Base-by-base conservation (phyloP, 1,140 invertebrate species). In the Pseudoatta argentina region DNA sequence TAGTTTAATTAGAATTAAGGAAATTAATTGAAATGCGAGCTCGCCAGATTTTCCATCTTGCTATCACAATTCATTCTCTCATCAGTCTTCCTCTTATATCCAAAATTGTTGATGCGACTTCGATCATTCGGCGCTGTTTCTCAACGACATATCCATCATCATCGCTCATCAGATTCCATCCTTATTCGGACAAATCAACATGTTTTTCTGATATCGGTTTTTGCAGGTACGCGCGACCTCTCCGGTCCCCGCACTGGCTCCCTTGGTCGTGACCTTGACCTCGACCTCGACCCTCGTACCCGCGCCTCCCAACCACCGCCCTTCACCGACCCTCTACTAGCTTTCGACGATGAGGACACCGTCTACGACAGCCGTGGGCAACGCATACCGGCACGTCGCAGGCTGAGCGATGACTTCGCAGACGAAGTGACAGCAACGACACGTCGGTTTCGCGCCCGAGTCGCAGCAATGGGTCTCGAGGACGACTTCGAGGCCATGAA, bases 321-420 rank as follows among this genome's bases (percentile, higher is more conserved):
- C 21, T 30, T 75, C 57, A 24, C 69, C 86, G 91, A 93, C 76
- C 53, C 89, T 27, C 71, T 91, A 59, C 72, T 91, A 91, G 86
- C 92, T 51, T 79, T 92, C 63, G 92, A 94, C 53, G 93, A 93
- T 24, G 94, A 94, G 87, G 95, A 95, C 39, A 93, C 92, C 18
- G 94, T 95, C 21, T 95, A 93, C 89, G 95, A 95, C 86, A 95
- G 93, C 67, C 94, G 94, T 34, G 94, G 94, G 0, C 94, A 95
- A 53, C 93, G 94, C 0, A 94, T 81, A 21, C 2, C 39, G 39
- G 39, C 92, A 2, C 91, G 92, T 6, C 91, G 94, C 18, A 91
- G 88, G 0, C 64, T 94, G 21, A 88, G 92, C 24, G 93, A 95
- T 0, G 93, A 95, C 57, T 94, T 95, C 55, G 94, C 92, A 14